A percentile compares a stretch with the other conserved stretches of the same genome.
These are phyloP conservation scores for Ameiurus melas DNA, from an alignment of 2,113 vertebrate species.

Conservation along the genomic window DNA sequence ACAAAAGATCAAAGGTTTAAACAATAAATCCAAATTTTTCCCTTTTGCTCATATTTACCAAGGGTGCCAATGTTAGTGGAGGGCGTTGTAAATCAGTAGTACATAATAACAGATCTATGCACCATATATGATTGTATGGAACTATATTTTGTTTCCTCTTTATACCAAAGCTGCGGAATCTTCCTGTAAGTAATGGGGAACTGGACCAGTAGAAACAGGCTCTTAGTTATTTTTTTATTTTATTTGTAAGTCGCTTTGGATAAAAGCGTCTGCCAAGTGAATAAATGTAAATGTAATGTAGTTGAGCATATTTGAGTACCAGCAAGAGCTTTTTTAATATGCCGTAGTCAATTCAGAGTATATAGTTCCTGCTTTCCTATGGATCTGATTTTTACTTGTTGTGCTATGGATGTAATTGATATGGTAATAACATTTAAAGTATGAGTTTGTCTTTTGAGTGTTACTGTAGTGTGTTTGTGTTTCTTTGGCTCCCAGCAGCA, in stretches of 20 bases:
- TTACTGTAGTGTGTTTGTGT: slow-evolving; percentile 44
- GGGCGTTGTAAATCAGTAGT: neutral
- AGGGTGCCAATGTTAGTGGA: no score
- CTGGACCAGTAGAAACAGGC: neutral
- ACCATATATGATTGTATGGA: neutral
- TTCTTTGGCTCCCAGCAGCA: slow-evolving; percentile 52
- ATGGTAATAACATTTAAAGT: slow-evolving; percentile 6
- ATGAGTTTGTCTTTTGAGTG: slow-evolving; percentile 7
- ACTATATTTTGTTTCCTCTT: slow-evolving; percentile 34
- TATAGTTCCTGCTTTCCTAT: neutral
- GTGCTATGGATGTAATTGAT: slow-evolving; percentile 10
- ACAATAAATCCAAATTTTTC: no score
- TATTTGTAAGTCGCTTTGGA: no score
- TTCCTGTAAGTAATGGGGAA: slow-evolving; percentile 54
- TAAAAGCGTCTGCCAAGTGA: no score
- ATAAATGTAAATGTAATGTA: no score
- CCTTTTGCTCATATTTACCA: no score
- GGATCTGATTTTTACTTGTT: neutral
- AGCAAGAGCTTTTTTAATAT: neutral
- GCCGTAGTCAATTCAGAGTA: slow-evolving; percentile 1
- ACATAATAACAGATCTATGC: neutral
- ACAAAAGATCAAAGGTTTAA: no score
- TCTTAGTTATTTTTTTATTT: no score
- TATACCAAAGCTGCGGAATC: slow-evolving; percentile 47
- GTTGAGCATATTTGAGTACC: neutral